These are phyloP conservation scores for Perognathus longimembris DNA, from an alignment of 2,113 vertebrate species.

Conservation along the genomic window DNA sequence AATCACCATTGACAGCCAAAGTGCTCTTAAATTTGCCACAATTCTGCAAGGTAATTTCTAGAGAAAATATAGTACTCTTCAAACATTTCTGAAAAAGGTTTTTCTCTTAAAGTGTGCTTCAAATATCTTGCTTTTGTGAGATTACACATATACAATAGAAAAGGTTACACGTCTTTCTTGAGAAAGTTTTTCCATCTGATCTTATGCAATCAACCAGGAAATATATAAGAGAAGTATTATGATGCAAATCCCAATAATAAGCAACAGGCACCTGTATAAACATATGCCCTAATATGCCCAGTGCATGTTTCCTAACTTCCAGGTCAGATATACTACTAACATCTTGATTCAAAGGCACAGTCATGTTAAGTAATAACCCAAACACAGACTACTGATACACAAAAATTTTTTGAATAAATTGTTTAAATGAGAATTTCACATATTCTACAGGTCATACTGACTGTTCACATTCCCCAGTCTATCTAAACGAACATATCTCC, in stretches of 20 bases:
- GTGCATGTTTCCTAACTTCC: background rate
- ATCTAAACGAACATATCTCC: background rate
- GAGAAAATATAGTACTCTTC: background rate
- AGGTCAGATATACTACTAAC: background rate
- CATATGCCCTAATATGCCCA: background rate
- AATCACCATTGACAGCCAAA: background rate
- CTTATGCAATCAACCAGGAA: background rate
- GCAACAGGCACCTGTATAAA: background rate
- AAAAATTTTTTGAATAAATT: background rate
- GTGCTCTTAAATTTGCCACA: background rate
- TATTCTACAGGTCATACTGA: background rate
- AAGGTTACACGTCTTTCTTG: background rate
- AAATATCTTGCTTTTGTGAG: slow-evolving; percentile 5
- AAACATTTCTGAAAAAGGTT: background rate
- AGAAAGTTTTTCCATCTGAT: slow-evolving; percentile 9
- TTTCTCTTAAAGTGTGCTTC: background rate
- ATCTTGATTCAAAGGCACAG: background rate
- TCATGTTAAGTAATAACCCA: background rate
- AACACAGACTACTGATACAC: background rate
- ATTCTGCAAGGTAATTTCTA: slow-evolving; percentile 13
- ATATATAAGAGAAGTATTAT: background rate
- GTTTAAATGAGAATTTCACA: slow-evolving; percentile 32
- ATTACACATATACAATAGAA: background rate
- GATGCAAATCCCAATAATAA: background rate
- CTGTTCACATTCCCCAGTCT: background rate